These are phyloP conservation scores for Tuberolachnus salignus DNA, from an alignment of 2,888 invertebrate species.

Conservation along the genomic window DNA sequence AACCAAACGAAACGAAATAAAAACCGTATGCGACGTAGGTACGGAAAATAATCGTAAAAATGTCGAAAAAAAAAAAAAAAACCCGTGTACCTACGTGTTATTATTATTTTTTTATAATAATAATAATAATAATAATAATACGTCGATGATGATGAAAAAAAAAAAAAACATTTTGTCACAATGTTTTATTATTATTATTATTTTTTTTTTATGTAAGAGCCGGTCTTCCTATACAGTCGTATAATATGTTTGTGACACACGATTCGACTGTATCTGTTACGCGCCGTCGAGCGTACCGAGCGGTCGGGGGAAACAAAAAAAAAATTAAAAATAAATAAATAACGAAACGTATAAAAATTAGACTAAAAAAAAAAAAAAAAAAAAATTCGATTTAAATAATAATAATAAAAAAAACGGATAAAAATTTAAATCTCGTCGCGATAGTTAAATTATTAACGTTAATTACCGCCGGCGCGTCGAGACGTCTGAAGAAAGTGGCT, in stretches of 20 bases:
- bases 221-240: neutral
- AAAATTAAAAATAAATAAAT: neutral
- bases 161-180: conserved; percentile 33
- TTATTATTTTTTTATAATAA: conserved; percentile 37
- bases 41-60: conserved; percentile 51
- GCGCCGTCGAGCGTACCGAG: conserved; percentile 51
- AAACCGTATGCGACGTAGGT: too few species aligned
- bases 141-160: conserved; percentile 18
- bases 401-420: conserved; percentile 14
- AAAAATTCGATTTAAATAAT: too few species aligned
- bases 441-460: conserved; percentile 47
- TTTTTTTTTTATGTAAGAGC: too few species aligned
- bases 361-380: conserved; percentile 7
- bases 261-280: conserved; percentile 51
- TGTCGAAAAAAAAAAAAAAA: conserved; percentile 45
- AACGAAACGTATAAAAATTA: conserved; percentile 46
- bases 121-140: conserved; percentile 36
- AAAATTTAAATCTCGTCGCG: conserved; percentile 39
- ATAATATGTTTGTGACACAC: conserved; percentile 40
- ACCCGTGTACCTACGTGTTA: conserved; percentile 25
- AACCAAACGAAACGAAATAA: too few species aligned
- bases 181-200: neutral
- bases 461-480: conserved; percentile 45
- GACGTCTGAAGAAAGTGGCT: conserved; percentile 50
- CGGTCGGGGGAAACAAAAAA: neutral